Evolutionary conservation across 2,888 invertebrate genomes (phyloP), one percentile per base, ranked within the genome.

Genomic region (Athalia rosae): DNA sequence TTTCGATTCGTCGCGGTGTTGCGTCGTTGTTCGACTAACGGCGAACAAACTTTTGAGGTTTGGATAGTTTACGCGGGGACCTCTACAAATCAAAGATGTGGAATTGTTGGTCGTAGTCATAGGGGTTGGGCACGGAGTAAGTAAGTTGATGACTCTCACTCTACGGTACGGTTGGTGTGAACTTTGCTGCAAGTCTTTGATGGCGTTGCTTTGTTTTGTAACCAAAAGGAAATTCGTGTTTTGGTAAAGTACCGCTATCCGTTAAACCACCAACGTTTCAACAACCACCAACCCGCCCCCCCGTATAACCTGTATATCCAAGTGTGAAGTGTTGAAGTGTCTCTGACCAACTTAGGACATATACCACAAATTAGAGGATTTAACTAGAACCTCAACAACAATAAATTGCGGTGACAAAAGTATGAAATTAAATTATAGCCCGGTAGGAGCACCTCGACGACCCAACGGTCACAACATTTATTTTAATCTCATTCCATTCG

Each of bases 191-290:
- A 28, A 28, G 13, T 71, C 58, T 58, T 58, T 71, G 71, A 56
- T 45, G 58, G n/a, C 53, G 28, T n/a, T 9, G 8, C 15, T 5
- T 71, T 71, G 56, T 43, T 71, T 58, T 71, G 43, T 71, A 45
- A 45, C 71, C 71, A 45, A 71, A 71, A 71, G 71, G 71, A 58
- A 71, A 71, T 71, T 71, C 71, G 71, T 71, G 71, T 56, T 71
- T 71, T 71, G 71, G 58, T 58, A 71, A 71, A 71, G 71, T 71
- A 71, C 56, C 71, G 71, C 71, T 58, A 71, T 71, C 58, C 71
- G 71, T 71, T 71, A 71, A 43, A 43, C 69, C 15, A 28, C 28
- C 28, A 28, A 28, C 28, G 2, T 28, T 28, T 28, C 28, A 28
- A 28, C 28, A 28, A 28, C 28, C 28, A 28, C 28, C 28, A 28